Conservation (phyloP, 37 sponge, comb jelly and placozoan genomes). For the Bolinopsis microptera region DNA sequence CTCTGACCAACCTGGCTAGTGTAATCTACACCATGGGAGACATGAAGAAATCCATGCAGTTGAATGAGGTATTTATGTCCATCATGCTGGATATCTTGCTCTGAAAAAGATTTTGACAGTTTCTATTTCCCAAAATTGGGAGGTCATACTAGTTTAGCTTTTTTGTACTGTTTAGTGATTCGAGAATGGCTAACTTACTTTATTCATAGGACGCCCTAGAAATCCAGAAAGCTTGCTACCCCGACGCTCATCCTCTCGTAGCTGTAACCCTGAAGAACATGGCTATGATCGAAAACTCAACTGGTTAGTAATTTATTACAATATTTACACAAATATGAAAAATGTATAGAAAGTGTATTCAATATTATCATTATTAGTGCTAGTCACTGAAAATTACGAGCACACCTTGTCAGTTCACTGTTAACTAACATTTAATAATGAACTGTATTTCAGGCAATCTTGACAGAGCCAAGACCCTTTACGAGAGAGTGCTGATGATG, state of each 20-base stretch:
- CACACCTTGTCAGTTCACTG: no score
- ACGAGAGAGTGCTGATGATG: conserved; percentile 59
- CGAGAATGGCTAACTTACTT: no score
- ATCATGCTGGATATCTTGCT: no score
- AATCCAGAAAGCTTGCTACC: conserved; percentile 61
- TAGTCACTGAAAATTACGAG: no score
- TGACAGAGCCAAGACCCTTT: conserved; percentile 55
- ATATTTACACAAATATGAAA: no score
- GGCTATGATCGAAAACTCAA: conserved; percentile 59
- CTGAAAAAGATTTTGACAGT: no score
- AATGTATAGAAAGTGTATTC: neutral
- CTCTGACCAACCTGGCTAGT: conserved; percentile 54
- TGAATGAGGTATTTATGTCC: conserved; percentile 54
- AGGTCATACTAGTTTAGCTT: no score
- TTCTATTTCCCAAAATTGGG: no score
- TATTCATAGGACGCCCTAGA: conserved; percentile 10
- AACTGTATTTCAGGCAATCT: conserved; percentile 44
- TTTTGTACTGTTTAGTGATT: no score
- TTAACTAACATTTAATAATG: no score
- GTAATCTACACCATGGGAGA: conserved; percentile 62
- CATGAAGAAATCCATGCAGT: conserved; percentile 12
- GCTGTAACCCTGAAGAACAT: conserved; percentile 60
- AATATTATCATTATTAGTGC: neutral
- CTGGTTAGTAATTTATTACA: neutral
- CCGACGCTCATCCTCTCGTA: conserved; percentile 56